These are phyloP conservation scores for Pygoscelis antarcticus DNA, from an alignment of 2,113 vertebrate genomes.

Conservation along the genomic window DNA sequence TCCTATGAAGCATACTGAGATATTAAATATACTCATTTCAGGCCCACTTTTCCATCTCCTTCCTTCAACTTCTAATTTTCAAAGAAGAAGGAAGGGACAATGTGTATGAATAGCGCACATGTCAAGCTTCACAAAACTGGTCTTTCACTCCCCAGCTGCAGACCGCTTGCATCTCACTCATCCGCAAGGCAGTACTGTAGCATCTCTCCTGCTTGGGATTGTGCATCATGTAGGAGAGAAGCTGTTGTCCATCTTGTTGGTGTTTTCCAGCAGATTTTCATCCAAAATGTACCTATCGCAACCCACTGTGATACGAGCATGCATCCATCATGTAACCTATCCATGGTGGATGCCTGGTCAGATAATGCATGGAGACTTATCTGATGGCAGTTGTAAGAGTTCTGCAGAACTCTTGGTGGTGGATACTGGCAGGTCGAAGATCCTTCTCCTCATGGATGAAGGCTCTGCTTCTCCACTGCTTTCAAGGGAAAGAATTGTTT, in stretches of 20 bases:
- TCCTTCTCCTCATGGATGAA: background rate
- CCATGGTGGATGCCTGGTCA: background rate
- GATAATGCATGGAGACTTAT: background rate
- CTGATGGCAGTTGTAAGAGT: background rate
- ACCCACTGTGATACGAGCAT: background rate
- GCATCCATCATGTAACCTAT: background rate
- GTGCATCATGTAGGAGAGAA: background rate
- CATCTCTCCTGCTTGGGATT: background rate
- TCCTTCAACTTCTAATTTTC: background rate
- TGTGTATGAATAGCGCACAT: background rate
- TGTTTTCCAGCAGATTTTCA: background rate
- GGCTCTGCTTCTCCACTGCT: background rate
- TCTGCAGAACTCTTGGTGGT: background rate
- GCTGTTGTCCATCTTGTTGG: background rate
- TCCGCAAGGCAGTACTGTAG: background rate
- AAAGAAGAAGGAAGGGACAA: background rate
- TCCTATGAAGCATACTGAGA: background rate
- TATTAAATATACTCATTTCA: background rate
- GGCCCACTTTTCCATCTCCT: background rate
- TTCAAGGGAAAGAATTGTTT: background rate
- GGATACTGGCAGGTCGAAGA: background rate
- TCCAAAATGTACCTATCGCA: background rate
- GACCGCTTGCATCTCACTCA: fast-evolving
- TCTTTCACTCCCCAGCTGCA: background rate
- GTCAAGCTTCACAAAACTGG: background rate